Conservation (phyloP, 2,888 invertebrate species). For the Pristionchus exspectatus region DNA sequence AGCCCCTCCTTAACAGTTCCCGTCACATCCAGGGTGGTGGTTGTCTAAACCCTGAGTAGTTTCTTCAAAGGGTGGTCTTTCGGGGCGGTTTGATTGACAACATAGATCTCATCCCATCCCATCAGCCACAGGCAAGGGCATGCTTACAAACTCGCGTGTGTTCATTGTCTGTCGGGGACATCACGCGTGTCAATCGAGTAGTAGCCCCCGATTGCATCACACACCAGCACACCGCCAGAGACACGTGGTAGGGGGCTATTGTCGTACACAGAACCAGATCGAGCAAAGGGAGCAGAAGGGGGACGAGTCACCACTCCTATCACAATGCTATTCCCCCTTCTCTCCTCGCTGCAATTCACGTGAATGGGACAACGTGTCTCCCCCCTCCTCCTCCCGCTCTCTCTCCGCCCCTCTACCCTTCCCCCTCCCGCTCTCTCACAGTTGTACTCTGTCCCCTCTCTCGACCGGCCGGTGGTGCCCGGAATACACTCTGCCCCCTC, state of each 20-base stretch:
- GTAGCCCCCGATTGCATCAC: not conserved
- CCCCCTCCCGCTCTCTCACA: not conserved
- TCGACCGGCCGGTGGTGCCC: constrained; percentile 7
- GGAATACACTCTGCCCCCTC: constrained; percentile 23
- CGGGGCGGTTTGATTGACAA: not conserved
- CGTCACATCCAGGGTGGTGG: no score
- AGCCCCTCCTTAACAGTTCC: no score
- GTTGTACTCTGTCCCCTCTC: constrained; percentile 38
- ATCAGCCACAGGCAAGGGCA: not conserved
- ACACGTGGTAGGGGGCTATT: constrained; percentile 23
- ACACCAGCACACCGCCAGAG: not conserved
- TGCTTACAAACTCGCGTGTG: not conserved
- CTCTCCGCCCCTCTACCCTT: constrained; percentile 8
- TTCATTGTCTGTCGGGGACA: not conserved
- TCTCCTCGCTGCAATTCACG: not conserved
- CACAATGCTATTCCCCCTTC: constrained; percentile 35
- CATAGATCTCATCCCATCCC: not conserved
- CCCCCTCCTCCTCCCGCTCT: not conserved
- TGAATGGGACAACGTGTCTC: constrained; percentile 36
- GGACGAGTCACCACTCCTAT: constrained; percentile 5
- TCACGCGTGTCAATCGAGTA: not conserved
- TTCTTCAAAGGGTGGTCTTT: not conserved
- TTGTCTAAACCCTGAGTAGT: not conserved
- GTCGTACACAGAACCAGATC: constrained; percentile 21
- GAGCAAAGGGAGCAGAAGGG: not conserved